Conservation (phyloP, 2,113 vertebrate species). For the Ophiodon elongatus region DNA sequence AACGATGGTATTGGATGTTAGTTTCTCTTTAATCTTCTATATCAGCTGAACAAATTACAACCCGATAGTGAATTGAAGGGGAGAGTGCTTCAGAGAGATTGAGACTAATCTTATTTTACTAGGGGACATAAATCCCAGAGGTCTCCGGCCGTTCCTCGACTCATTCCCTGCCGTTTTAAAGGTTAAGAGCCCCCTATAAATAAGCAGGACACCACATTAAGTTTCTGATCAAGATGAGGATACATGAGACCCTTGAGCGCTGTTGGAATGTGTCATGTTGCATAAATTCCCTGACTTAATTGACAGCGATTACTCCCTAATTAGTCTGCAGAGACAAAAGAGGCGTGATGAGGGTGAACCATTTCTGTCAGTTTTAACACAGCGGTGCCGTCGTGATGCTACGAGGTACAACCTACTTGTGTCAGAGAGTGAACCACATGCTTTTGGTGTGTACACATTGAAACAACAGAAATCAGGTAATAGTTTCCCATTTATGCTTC, state of each 20-base stretch:
- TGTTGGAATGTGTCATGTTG: constrained; percentile 71
- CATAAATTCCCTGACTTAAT: constrained; percentile 73
- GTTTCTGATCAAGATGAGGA: constrained; percentile 71
- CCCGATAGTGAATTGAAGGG: constrained; percentile 45
- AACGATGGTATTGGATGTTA: constrained; percentile 36
- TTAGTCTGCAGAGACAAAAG: constrained; percentile 74
- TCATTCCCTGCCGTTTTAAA: constrained; percentile 67
- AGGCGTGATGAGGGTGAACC: constrained; percentile 66
- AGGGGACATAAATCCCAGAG: constrained; percentile 68
- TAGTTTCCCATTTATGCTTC: neutral
- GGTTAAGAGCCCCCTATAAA: constrained; percentile 76
- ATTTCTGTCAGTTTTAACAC: constrained; percentile 68
- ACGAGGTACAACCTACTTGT: constrained; percentile 52
- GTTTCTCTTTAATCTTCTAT: constrained; percentile 50
- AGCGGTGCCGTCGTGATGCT: constrained; percentile 28
- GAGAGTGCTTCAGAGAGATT: constrained; percentile 46
- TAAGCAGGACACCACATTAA: constrained; percentile 71
- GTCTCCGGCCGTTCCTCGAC: constrained; percentile 52
- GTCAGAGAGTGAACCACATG: constrained; percentile 30
- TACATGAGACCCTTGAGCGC: constrained; percentile 60
- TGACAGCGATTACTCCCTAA: constrained; percentile 77
- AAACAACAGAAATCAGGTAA: constrained; percentile 29
- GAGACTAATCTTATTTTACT: constrained; percentile 73
- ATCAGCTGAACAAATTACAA: constrained; percentile 63
- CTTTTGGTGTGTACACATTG: constrained; percentile 17